Base-by-base conservation (phyloP, 2,113 vertebrate genomes). In the Pitta sordida region DNA sequence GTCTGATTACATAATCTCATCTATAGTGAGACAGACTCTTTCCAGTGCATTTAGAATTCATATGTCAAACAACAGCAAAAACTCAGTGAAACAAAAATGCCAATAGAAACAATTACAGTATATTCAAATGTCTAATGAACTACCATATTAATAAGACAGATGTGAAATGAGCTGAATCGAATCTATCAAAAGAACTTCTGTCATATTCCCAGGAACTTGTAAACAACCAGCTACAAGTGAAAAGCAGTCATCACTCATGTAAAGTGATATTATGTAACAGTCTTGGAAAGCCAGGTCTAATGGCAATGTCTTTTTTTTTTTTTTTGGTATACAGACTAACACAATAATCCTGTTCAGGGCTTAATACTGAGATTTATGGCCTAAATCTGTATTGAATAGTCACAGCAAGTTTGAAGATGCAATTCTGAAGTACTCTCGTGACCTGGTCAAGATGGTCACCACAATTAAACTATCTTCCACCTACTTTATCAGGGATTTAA, bases 101-200 rank as follows among this genome's bases (percentile, higher is more conserved):
- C 86, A 91, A 76, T 63, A 94, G 83, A 84, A 86, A 93, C 83
- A 89, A 89, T 95, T 96, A 97, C 30, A 63, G 68, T 65, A 93
- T 80, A 95, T 95, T 91, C 80, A 86, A 58, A 75, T 78, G 91
- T 87, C 67, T 94, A 95, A 95, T 89, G 86, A 94, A 95, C 68
- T 53, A 79, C 70, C 46, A 41, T 9, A 86, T 89, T 94, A 93
- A 87, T 12, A 15, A 93, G 78, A 92, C 81, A 93, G 89, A 89
- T 88, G 79, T 92, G 55, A 92, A 96, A 95, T 85, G 34, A 67
- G 69, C 65, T 92, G 83, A 96, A 95, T 90, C 67, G 80, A 95
- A 93, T 48, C 46, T 52, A 77, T 90, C 64, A 89, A 87, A 91
- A 91, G 78, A 92, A 91, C 67, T 95, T 94, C 78, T 73, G 69